These are phyloP conservation scores for Drosophila leonis DNA, from an alignment of 2,888 invertebrate genomes.

Conservation along the genomic window DNA sequence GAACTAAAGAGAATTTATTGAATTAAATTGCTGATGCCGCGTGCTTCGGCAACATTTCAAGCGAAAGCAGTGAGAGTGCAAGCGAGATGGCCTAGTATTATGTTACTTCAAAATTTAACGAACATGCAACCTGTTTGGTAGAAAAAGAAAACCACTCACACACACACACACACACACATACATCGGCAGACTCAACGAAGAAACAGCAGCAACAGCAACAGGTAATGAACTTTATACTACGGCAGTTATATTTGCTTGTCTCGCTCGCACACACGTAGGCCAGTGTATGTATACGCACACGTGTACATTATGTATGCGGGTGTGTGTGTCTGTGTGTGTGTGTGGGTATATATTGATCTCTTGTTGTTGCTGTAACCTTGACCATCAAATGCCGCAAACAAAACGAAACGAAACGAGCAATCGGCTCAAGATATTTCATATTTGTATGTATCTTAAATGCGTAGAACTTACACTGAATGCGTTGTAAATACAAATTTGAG, in stretches of 20 bases:
- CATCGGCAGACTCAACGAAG: slow-evolving; percentile 11
- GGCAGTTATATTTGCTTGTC: slow-evolving; percentile 29
- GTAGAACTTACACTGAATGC: slow-evolving; percentile 48
- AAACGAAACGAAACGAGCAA: slow-evolving; percentile 25
- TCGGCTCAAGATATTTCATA: slow-evolving; percentile 28
- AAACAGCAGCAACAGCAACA: slow-evolving; percentile 53
- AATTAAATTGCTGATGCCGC: slow-evolving; percentile 35
- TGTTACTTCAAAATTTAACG: slow-evolving; percentile 56
- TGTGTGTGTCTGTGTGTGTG: slow-evolving; percentile 2
- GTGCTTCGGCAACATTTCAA: background rate
- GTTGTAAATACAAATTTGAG: slow-evolving; percentile 13
- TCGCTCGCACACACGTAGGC: slow-evolving; percentile 40
- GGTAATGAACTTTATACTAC: slow-evolving; percentile 72
- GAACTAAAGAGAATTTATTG: slow-evolving; percentile 23
- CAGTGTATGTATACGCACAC: slow-evolving; percentile 7
- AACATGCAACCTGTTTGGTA: slow-evolving; percentile 50
- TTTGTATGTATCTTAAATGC: slow-evolving; percentile 36
- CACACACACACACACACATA: slow-evolving; percentile 1
- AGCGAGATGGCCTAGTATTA: slow-evolving; percentile 28
- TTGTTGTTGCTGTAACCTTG: slow-evolving; percentile 66
- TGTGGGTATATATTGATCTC: slow-evolving; percentile 42
- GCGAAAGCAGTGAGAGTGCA: slow-evolving; percentile 16
- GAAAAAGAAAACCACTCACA: background rate
- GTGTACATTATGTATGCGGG: slow-evolving; percentile 2
- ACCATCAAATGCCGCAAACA: slow-evolving; percentile 61